A percentile compares a stretch with the other conserved stretches of the same genome.
These are phyloP conservation scores for Distichodus sexfasciatus DNA, from an alignment of 2,797 vertebrate species.

Conservation along the genomic window DNA sequence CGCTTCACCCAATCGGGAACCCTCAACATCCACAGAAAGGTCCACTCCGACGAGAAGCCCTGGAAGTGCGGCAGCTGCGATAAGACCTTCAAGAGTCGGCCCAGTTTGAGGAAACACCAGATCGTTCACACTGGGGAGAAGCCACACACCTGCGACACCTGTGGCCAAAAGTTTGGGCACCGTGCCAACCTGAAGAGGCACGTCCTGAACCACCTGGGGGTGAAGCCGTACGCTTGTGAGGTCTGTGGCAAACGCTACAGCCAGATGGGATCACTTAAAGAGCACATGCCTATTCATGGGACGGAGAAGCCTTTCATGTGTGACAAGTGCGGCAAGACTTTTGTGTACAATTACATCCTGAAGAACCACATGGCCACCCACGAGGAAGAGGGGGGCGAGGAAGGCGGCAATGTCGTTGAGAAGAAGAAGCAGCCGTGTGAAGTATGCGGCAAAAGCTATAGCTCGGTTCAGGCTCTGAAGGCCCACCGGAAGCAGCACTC, in stretches of 20 bases:
- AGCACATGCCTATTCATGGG: constrained; percentile 59
- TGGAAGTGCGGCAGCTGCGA: constrained; percentile 64
- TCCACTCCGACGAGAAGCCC: constrained; percentile 67
- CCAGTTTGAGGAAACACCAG: constrained; percentile 63
- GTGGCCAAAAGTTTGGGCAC: constrained; percentile 66
- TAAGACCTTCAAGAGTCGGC: constrained; percentile 64
- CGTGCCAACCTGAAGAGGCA: constrained; percentile 71
- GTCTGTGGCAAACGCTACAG: constrained; percentile 68
- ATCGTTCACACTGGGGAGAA: constrained; percentile 73
- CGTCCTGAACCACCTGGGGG: constrained; percentile 70
- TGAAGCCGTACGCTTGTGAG: constrained; percentile 60
- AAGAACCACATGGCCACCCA: constrained; percentile 48
- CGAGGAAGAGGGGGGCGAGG: neutral
- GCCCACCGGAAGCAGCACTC: constrained; percentile 58
- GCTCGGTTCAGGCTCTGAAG: constrained; percentile 32
- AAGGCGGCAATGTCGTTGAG: too few species aligned
- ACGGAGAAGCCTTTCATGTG: constrained; percentile 56
- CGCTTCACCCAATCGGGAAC: constrained; percentile 63
- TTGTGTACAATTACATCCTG: constrained; percentile 57
- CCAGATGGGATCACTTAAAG: constrained; percentile 69
- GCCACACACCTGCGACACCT: constrained; percentile 69
- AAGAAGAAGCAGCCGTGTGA: constrained; percentile 35
- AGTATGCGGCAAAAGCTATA: constrained; percentile 43
- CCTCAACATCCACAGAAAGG: constrained; percentile 65
- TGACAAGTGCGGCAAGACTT: constrained; percentile 60